These are phyloP conservation scores for Conchocele bisecta DNA, from an alignment of 2,888 invertebrate species.

Conservation along the genomic window DNA sequence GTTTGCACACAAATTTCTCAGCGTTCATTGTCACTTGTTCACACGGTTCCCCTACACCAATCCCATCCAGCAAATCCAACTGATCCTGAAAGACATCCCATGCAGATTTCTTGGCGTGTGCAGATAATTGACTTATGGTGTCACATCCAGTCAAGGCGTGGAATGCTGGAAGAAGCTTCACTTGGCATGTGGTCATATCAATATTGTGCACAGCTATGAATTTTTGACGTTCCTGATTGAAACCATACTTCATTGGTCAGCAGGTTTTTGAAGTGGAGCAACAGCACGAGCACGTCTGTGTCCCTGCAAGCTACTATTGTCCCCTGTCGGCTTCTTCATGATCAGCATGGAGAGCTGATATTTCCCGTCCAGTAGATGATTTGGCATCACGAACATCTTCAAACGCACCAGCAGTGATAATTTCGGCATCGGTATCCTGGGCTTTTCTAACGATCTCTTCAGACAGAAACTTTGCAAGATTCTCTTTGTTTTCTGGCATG, in stretches of 20 bases:
- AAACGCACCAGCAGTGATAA: not conserved
- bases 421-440: not conserved
- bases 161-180: not conserved
- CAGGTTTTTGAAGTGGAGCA: not conserved
- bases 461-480: not conserved
- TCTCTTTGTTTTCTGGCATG: not conserved
- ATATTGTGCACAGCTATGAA: not conserved
- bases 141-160: slow-evolving; percentile 12
- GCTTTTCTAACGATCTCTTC: not conserved
- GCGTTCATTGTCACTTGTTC: not conserved
- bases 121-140: not conserved
- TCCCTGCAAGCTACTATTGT: not conserved
- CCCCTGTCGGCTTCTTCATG: slow-evolving; percentile 7
- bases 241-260: not conserved
- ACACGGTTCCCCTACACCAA: not conserved
- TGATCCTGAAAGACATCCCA: not conserved
- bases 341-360: not conserved
- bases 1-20: not conserved
- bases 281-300: not conserved
- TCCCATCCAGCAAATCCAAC: not conserved
- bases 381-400: not conserved
- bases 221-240: not conserved
- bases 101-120: not conserved
- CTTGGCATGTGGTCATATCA: too few species aligned
- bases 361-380: not conserved